Base-by-base conservation (phyloP, 2,888 invertebrate genomes). In the Spialia ferax region DNA sequence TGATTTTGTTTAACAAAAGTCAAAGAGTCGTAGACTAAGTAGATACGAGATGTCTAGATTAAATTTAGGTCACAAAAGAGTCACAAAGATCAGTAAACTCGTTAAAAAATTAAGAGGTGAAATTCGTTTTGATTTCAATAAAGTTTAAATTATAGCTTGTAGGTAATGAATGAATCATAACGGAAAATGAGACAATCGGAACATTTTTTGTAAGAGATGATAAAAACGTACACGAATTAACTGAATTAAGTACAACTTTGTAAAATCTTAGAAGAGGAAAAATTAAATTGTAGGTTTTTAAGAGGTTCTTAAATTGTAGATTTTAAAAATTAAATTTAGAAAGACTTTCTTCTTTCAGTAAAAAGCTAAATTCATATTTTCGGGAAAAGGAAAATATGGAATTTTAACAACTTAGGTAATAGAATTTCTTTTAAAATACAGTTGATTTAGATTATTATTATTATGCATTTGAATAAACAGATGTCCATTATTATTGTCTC, bases 401-500 rank as follows among this genome's bases (percentile, higher is more conserved):
- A 22, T 65, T 59, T n/a, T 42, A 66, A 59, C 52, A 66, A 59
- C 42, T n/a, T n/a, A n/a, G n/a, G 8, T 29, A 59, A 59, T 59
- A 52, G 26, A 54, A 13, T 42, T 52, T 22, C 50, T 38, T 61
- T 55, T 55, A 66, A 26, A 59, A 56, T 66, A 70, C 48, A 64
- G 29, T 55, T 65, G 22, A 73, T 71, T 71, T 72, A 48, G 20
- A 70, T 71, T 69, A 69, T 69, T 22, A 74, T 70, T 66, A 72
- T 77, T 86, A 83, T 80, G 83, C 77, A 75, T 82, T 83, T 67
- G 71, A 81, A 81, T 84, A 83, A 85, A 83, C 83, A 79, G 84
- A 83, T 82, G 88, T 85, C 81, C 77, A 84, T 92, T 93, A 84
- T 92, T 93, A 93, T 93, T 93, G 92, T 93, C 92, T 85, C 81